A percentile compares a stretch with the other conserved stretches of the same genome.
Evolutionary conservation across 1,140 invertebrate species (phyloP).

Genomic region (Agraylea sexmaculata): DNA sequence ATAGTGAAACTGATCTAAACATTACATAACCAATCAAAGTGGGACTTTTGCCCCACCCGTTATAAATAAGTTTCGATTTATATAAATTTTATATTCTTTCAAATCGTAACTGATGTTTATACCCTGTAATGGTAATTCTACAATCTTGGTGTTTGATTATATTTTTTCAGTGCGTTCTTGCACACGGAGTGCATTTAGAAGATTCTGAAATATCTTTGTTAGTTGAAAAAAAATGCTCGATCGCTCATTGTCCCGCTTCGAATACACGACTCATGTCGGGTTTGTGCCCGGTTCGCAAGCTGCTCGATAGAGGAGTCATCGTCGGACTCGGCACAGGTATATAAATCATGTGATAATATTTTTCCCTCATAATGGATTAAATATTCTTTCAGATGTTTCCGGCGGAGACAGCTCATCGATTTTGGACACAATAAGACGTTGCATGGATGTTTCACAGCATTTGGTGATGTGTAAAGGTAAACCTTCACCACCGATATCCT

Average conservation of each 20-base stretch:
- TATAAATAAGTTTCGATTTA: no score
- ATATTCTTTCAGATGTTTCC: constrained; percentile 54
- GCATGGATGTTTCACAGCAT: constrained; percentile 62
- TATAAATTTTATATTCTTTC: no score
- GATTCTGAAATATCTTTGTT: constrained; percentile 61
- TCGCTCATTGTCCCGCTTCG: constrained; percentile 80
- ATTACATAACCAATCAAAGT: no score
- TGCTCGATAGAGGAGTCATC: constrained; percentile 52
- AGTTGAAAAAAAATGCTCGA: constrained; percentile 44
- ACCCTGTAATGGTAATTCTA: no score
- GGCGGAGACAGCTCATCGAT: constrained; percentile 69
- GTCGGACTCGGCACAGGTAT: constrained; percentile 79
- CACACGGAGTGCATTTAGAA: constrained; percentile 67
- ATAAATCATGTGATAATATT: constrained; percentile 4
- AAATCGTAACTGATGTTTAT: no score
- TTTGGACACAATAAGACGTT: constrained; percentile 57
- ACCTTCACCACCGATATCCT: constrained; percentile 43
- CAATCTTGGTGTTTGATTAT: no score
- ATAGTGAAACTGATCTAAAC: no score
- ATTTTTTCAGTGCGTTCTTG: constrained; percentile 46
- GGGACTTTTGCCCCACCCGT: no score
- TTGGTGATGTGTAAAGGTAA: constrained; percentile 33
- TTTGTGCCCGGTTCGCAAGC: constrained; percentile 59
- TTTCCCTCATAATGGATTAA: constrained; percentile 7
- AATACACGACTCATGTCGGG: constrained; percentile 77